Evolutionary conservation across 2,888 invertebrate species (phyloP).

Genomic region (Cremastinae sp.): DNA sequence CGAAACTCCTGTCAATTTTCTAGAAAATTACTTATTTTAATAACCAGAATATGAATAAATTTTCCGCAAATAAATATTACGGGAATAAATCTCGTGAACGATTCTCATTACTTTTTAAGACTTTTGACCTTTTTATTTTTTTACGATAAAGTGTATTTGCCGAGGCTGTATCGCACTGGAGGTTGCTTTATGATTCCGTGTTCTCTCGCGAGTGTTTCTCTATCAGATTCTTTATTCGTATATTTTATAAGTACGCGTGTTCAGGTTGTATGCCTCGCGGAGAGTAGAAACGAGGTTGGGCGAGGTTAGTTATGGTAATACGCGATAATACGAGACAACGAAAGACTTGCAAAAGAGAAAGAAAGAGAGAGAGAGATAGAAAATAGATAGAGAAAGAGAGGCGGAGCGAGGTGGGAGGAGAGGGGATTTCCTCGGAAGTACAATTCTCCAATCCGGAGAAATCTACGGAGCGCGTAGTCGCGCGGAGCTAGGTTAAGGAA

Average conservation of each 20-base stretch:
- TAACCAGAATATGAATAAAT: too few species aligned
- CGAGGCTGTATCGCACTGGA: conserved; percentile 54
- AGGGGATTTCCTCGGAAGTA: conserved; percentile 53
- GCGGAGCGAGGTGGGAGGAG: neutral
- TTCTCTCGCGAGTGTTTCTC: conserved; percentile 48
- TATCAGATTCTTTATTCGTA: neutral
- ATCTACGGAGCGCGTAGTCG: conserved; percentile 19
- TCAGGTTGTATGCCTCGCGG: too few species aligned
- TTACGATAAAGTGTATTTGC: conserved; percentile 35
- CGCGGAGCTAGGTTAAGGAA: neutral
- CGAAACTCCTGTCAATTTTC: too few species aligned
- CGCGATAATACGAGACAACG: conserved; percentile 27
- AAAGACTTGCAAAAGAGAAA: conserved; percentile 1
- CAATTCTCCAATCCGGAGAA: conserved; percentile 52
- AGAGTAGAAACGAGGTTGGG: conserved; percentile 54
- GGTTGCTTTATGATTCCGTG: conserved; percentile 42
- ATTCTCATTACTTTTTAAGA: too few species aligned
- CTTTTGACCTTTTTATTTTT: conserved; percentile 17
- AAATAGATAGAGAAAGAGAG: conserved; percentile 26
- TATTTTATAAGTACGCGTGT: neutral
- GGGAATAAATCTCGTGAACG: too few species aligned
- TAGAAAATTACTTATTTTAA: too few species aligned
- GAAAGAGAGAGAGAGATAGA: conserved; percentile 15
- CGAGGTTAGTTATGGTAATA: conserved; percentile 64
- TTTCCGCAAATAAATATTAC: too few species aligned